A percentile compares a stretch with the other conserved stretches of the same genome.
Conservation (phyloP, 2,888 invertebrate species). For the Polydrusus cervinus region DNA sequence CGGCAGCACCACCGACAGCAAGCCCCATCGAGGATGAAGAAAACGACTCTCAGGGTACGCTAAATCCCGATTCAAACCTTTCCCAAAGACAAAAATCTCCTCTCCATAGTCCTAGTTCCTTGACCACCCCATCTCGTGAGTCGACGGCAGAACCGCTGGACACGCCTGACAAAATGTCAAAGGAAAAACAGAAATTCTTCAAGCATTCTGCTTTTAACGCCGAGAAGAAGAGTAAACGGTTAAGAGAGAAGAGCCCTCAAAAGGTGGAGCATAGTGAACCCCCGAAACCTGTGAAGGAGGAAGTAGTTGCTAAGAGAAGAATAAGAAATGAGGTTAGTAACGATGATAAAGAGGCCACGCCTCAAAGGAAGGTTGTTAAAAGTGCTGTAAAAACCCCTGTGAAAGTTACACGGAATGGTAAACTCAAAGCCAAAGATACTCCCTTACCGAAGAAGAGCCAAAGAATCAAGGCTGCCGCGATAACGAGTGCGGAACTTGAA, state of each 20-base stretch:
- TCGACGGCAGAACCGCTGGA: slow-evolving; percentile 69
- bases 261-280: slow-evolving; percentile 27
- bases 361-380: slow-evolving; percentile 42
- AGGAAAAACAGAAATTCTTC: slow-evolving; percentile 92
- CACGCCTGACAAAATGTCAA: slow-evolving; percentile 85
- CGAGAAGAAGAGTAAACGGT: slow-evolving; percentile 70
- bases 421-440: slow-evolving; percentile 21
- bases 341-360: slow-evolving; percentile 41
- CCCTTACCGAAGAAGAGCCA: slow-evolving; percentile 26
- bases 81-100: slow-evolving; percentile 55
- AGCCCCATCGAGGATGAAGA: slow-evolving; percentile 64
- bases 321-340: slow-evolving; percentile 40
- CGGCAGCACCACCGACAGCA: slow-evolving; percentile 54
- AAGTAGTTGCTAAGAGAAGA: slow-evolving; percentile 42
- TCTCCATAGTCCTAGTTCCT: slow-evolving; percentile 34
- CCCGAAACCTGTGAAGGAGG: slow-evolving; percentile 25
- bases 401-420: slow-evolving; percentile 39
- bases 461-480: slow-evolving; percentile 31
- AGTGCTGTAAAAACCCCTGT: slow-evolving; percentile 21
- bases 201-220: slow-evolving; percentile 86
- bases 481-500: slow-evolving; percentile 19
- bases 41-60: slow-evolving; percentile 70
- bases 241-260: slow-evolving; percentile 68
- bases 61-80: slow-evolving; percentile 64
- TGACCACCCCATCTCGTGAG: slow-evolving; percentile 63